These are phyloP conservation scores for Centropristis striata DNA, from an alignment of 2,113 vertebrate genomes.

Conservation along the genomic window DNA sequence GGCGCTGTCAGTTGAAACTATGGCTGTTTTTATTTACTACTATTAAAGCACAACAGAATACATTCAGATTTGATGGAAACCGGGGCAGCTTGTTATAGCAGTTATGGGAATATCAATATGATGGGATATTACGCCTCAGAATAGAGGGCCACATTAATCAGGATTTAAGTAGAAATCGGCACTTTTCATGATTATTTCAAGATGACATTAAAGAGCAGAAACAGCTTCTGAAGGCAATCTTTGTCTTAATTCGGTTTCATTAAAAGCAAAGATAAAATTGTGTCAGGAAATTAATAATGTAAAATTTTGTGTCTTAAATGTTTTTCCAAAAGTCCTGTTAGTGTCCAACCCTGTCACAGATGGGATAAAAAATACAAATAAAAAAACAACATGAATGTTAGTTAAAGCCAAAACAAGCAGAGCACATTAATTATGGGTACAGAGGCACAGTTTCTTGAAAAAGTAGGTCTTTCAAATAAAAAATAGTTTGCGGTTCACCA, in stretches of 20 bases:
- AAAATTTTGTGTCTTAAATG: constrained; percentile 13
- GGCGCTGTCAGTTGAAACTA: constrained; percentile 18
- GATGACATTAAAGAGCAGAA: neutral
- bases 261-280: neutral
- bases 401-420: constrained; percentile 44
- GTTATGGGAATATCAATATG: constrained; percentile 30
- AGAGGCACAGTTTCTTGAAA: constrained; percentile 51
- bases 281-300: constrained; percentile 41
- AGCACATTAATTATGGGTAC: constrained; percentile 46
- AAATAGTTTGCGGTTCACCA: constrained; percentile 9
- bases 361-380: neutral
- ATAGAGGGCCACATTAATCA: constrained; percentile 5
- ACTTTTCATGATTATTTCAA: neutral
- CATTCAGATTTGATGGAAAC: constrained; percentile 14
- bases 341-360: constrained; percentile 1
- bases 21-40: constrained; percentile 51
- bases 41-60: neutral
- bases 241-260: neutral
- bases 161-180: neutral
- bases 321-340: constrained; percentile 1
- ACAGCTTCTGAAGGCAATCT: neutral
- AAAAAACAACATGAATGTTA: constrained; percentile 4
- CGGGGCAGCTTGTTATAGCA: neutral
- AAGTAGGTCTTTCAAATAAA: constrained; percentile 54
- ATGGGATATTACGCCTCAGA: neutral